phyloP scores from a whole-genome alignment of 2,797 vertebrate genomes.

The Acanthornis magna region DNA sequence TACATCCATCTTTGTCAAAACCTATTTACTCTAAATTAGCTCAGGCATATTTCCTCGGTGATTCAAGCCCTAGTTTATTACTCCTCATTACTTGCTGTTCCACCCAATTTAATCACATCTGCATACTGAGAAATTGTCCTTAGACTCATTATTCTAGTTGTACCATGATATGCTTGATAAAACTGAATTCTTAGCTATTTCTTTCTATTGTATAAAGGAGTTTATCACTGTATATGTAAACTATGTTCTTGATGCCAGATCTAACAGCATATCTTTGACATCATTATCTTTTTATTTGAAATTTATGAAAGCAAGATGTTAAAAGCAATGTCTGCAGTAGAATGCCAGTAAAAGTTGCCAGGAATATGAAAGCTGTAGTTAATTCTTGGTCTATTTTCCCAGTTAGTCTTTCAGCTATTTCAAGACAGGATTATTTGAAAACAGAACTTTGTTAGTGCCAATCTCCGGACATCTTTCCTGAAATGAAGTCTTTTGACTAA shows the following conservation, averaged over 20 bases:
- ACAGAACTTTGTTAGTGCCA: background rate
- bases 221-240: conserved; percentile 11
- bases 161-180: conserved; percentile 58
- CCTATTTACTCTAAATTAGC: conserved; percentile 53
- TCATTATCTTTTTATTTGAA: conserved; percentile 56
- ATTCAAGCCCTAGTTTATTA: conserved; percentile 66
- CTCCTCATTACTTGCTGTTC: conserved; percentile 73
- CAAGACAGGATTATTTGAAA: background rate
- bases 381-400: background rate
- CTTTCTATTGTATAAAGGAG: conserved; percentile 32
- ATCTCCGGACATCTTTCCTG: background rate
- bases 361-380: background rate
- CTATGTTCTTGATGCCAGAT: conserved; percentile 42
- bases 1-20: conserved; percentile 38
- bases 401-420: background rate
- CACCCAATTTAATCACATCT: conserved; percentile 73
- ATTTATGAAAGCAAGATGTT: background rate
- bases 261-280: conserved; percentile 35
- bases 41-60: conserved; percentile 54
- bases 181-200: conserved; percentile 38
- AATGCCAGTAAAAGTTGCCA: background rate
- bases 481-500: background rate
- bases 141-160: conserved; percentile 63
- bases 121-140: conserved; percentile 66
- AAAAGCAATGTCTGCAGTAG: background rate